Conservation (phyloP, 2,113 vertebrate genomes). For the Hippocampus zosterae region DNA sequence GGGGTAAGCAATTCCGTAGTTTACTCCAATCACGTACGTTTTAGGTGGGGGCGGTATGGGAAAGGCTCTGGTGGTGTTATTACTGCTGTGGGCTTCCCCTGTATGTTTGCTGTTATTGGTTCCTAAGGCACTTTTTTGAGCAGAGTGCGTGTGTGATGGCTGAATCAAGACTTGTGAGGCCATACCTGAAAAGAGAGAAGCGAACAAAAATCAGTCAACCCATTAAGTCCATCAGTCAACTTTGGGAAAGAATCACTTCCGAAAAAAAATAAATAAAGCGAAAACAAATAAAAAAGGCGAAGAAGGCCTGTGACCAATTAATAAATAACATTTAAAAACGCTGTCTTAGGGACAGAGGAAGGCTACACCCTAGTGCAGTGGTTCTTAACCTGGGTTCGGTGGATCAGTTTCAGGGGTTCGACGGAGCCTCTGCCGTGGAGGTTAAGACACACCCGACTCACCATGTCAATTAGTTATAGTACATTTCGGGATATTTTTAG, state of each 20-base stretch:
- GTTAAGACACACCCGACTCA: no score
- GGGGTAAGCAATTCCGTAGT: conserved; percentile 83
- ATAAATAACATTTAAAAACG: no score
- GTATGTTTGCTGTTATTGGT: conserved; percentile 84
- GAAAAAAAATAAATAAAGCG: background rate
- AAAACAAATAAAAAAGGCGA: background rate
- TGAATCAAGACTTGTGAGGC: conserved; percentile 97
- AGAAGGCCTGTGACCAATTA: background rate
- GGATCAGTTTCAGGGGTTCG: no score
- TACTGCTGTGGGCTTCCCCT: conserved; percentile 73
- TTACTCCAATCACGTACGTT: conserved; percentile 87
- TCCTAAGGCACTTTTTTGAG: conserved; percentile 97
- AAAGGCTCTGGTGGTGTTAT: conserved; percentile 82
- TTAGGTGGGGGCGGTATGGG: conserved; percentile 78
- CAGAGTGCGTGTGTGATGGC: conserved; percentile 96
- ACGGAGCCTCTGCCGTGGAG: no score
- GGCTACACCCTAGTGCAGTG: no score
- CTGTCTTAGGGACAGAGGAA: no score
- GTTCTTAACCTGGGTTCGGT: no score
- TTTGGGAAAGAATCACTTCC: background rate
- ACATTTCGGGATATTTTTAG: no score
- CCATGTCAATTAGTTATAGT: no score
- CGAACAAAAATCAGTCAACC: conserved; percentile 7
- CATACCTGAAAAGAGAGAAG: conserved; percentile 79
- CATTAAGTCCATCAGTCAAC: background rate